Percentiles rank a stretch among this genome's conserved stretches.
Conservation (phyloP, 2,113 vertebrate species). For the Sapajus apella region DNA sequence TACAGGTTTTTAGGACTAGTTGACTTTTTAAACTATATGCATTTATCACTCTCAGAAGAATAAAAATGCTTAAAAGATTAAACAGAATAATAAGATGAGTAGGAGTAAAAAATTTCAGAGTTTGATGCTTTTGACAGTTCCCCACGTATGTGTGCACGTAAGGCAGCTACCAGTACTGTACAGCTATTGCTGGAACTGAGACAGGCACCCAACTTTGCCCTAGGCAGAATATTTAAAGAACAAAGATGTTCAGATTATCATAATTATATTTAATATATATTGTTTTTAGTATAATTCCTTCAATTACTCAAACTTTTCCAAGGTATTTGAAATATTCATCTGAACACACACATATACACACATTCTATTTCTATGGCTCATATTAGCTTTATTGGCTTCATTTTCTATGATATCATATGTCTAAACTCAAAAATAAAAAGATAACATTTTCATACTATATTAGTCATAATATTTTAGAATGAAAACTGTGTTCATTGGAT, state of each 20-base stretch:
- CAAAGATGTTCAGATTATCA: conserved; percentile 22
- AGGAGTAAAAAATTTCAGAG: conserved; percentile 13
- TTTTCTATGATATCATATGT: neutral
- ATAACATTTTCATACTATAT: neutral
- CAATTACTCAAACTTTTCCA: conserved; percentile 42
- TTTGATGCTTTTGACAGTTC: conserved; percentile 55
- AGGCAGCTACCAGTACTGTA: neutral
- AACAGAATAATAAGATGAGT: conserved; percentile 68
- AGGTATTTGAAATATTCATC: conserved; percentile 7
- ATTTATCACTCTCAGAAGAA: conserved; percentile 44
- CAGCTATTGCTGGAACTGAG: conserved; percentile 48
- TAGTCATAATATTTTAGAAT: neutral
- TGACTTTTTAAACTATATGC: conserved; percentile 52
- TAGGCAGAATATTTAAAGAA: conserved; percentile 43
- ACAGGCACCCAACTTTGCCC: neutral
- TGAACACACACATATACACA: neutral
- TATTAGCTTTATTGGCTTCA: neutral
- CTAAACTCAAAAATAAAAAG: neutral
- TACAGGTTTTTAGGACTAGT: neutral
- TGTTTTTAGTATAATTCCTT: neutral
- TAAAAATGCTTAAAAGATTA: conserved; percentile 62
- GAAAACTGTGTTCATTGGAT: neutral
- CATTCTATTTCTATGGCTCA: neutral
- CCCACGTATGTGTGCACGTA: neutral
- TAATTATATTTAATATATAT: conserved; percentile 49